Evolutionary conservation across 1,140 invertebrate species (phyloP), one percentile per base, ranked within the genome.

Genomic region (Amyelois transitella): DNA sequence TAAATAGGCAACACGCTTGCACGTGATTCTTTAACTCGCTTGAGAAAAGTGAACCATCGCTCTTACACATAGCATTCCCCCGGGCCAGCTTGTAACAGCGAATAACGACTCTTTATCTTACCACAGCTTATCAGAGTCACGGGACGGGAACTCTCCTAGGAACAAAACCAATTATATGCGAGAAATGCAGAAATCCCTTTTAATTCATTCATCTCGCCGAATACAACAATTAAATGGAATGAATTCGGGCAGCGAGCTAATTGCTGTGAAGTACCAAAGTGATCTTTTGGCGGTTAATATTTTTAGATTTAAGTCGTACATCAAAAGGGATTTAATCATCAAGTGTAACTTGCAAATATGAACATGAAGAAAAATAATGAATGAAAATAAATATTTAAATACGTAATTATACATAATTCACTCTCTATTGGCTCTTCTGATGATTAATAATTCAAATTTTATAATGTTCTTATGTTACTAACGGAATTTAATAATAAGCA

Each of bases 1-100:
- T 61, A 73, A 69, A 80, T 63, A 66, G 53, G 44, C 62, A 66
- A 50, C 69, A 67, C 64, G 64, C 68, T 70, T 65, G 50, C 58
- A 67, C 56, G 69, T 64, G 60, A 79, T 72, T 75, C 62, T 59
- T 68, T 60, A 55, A 51, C 52, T 53, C 43, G 28, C 43, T 48
- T 53, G 38, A 62, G 58, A 64, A 58, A 53, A 56, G 44, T 51
- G 53, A 51, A 43, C 57, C 54, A 54, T 66, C 47, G 52, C 60
- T 69, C 62, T 58, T 53, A 52, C 22, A 43, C 53, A 57, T 8
- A 43, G 18, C 32, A 24, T 21, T 53, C 43, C 43, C 51, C 10
- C n/a, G 43, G 20, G 20, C 20, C 38, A 21, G 8, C 43, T 53
- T 21, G 12, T 10, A 32, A n/a, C 8, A 45, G 17, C 43, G 21